Evolutionary conservation across 2,888 invertebrate genomes (phyloP).

Genomic region (Pimpla rufipes): DNA sequence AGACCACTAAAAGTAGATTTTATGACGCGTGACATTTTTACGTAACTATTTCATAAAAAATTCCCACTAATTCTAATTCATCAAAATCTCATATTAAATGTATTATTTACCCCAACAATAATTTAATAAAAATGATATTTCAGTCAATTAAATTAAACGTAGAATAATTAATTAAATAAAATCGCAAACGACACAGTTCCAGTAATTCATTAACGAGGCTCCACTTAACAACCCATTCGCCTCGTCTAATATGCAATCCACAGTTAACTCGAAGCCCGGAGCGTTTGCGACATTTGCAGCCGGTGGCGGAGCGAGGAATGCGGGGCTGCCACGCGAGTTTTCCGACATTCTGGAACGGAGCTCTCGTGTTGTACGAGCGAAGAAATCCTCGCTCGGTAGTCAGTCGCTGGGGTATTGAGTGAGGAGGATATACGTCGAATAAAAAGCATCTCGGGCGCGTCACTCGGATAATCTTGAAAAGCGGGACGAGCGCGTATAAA

Average conservation of each 20-base stretch:
- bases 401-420: conserved; percentile 15
- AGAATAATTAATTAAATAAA: no score
- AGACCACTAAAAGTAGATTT: no score
- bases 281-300: neutral
- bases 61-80: no score
- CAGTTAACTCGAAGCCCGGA: neutral
- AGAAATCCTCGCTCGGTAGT: conserved; percentile 8
- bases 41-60: no score
- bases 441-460: conserved; percentile 46
- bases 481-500: conserved; percentile 13
- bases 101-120: no score
- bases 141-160: no score
- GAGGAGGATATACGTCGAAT: conserved; percentile 36
- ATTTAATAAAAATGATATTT: no score
- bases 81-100: no score
- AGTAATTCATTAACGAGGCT: no score
- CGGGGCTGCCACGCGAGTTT: conserved; percentile 27
- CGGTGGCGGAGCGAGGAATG: neutral
- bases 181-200: no score
- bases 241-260: neutral
- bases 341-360: conserved; percentile 58
- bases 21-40: no score
- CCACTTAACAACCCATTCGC: neutral
- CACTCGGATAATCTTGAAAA: neutral
- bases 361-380: conserved; percentile 44